These are phyloP conservation scores for Synanthedon tipuliformis DNA, from an alignment of 2,888 invertebrate species.

Conservation along the genomic window DNA sequence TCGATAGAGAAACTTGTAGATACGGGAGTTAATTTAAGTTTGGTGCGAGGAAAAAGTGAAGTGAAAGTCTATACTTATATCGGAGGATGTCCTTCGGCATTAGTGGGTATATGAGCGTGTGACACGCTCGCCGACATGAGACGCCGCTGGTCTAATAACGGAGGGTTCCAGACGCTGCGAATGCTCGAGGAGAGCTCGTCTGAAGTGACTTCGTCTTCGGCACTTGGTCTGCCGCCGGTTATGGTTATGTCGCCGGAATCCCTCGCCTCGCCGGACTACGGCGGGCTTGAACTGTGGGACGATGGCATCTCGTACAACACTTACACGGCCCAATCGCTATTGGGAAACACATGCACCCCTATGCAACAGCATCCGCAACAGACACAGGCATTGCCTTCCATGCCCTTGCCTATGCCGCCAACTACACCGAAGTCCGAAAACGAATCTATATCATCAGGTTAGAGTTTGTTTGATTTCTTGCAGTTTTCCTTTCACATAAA, in stretches of 20 bases:
- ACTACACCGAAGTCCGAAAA: conserved; percentile 67
- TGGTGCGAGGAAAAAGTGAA: conserved; percentile 62
- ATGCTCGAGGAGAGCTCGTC: conserved; percentile 80
- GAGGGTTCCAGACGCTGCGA: conserved; percentile 74
- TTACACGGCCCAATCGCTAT: conserved; percentile 52
- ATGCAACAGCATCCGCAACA: conserved; percentile 63
- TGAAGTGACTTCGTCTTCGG: conserved; percentile 82
- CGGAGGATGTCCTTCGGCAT: conserved; percentile 59
- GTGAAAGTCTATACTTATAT: conserved; percentile 54
- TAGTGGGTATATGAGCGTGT: conserved; percentile 49
- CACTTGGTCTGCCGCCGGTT: conserved; percentile 76
- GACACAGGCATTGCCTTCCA: conserved; percentile 65
- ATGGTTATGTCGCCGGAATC: conserved; percentile 84
- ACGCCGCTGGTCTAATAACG: conserved; percentile 82
- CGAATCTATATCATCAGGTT: conserved; percentile 68
- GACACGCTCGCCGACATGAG: conserved; percentile 74
- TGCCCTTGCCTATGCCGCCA: conserved; percentile 62
- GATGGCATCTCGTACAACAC: conserved; percentile 60
- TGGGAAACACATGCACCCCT: conserved; percentile 59
- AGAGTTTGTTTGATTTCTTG: conserved; percentile 12
- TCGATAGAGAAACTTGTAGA: conserved; percentile 30
- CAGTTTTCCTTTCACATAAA: too few species aligned
- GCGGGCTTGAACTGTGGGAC: conserved; percentile 85
- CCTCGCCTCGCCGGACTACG: conserved; percentile 80
- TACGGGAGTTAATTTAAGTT: conserved; percentile 49